Evolutionary conservation across 2,888 invertebrate species (phyloP), one percentile per base, ranked within the genome.

Genomic region (Pogonocherus hispidulus): DNA sequence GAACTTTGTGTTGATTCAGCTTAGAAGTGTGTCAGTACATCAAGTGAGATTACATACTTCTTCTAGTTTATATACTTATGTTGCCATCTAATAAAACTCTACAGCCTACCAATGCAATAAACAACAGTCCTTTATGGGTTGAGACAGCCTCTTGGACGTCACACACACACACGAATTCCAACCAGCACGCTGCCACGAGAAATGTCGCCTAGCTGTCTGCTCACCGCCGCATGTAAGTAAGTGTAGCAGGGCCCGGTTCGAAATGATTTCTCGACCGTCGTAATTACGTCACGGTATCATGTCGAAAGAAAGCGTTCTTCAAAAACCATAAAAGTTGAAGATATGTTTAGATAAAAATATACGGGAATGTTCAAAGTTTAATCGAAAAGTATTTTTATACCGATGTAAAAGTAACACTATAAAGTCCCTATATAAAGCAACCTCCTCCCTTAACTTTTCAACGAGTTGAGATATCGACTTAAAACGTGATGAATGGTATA

Each of bases 201-300:
- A 59, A 59, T 59, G 59, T 35, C 59, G 59, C 47, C 59, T 59
- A 27, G 59, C 59, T 59, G 59, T 59, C 59, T 59, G 19, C 32
- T 35, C 55, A n/a, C 8, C 9, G 2, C 32, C 8, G 8, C 32
- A 2, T 1, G 49, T 8, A n/a, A n/a, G n/a, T n/a, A n/a, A n/a
- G n/a, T n/a, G n/a, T n/a, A 55, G 55, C 8, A 27, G 54, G 14
- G n/a, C 32, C 23, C 9, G 16, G 9, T n/a, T n/a, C n/a, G n/a
- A n/a, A n/a, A n/a, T n/a, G n/a, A n/a, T n/a, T n/a, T n/a, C n/a
- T n/a, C n/a, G n/a, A n/a, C n/a, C n/a, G n/a, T n/a, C n/a, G n/a
- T n/a, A n/a, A n/a, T n/a, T n/a, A n/a, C n/a, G n/a, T n/a, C n/a
- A n/a, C n/a, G n/a, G n/a, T n/a, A n/a, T n/a, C n/a, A n/a, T n/a